These are phyloP conservation scores for Heliocidaris erythrogramma DNA, from an alignment of 35 echinoderm and acorn worm species.

Conservation along the genomic window DNA sequence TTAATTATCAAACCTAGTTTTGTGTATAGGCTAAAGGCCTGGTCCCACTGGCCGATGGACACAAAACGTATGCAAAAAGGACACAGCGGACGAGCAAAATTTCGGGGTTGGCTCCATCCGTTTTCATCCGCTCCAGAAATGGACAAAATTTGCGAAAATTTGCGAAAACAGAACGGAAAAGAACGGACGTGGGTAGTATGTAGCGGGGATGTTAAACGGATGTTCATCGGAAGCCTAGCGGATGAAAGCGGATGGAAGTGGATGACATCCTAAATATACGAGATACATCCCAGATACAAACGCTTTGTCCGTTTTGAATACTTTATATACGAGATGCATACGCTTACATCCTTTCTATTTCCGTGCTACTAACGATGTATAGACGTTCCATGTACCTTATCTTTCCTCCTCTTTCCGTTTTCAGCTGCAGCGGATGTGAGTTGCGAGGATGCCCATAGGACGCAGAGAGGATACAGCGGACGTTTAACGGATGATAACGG, in stretches of 20 bases:
- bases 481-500: constrained; percentile 25
- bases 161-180: constrained; percentile 27
- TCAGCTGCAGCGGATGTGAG: constrained; percentile 10
- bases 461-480: constrained; percentile 22
- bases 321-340: constrained; percentile 25
- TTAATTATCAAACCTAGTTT: too few species aligned
- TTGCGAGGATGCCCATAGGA: constrained; percentile 26
- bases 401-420: constrained; percentile 38
- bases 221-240: constrained; percentile 16
- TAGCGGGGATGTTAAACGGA: constrained; percentile 23
- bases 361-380: constrained; percentile 34
- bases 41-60: constrained; percentile 34
- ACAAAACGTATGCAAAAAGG: constrained; percentile 20
- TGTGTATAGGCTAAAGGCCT: not conserved
- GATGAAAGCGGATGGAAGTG: constrained; percentile 34
- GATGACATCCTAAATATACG: constrained; percentile 4
- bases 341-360: constrained; percentile 41
- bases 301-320: constrained; percentile 26
- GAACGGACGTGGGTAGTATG: constrained; percentile 20
- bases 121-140: constrained; percentile 37
- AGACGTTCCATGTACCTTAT: constrained; percentile 35
- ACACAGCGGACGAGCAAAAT: constrained; percentile 15
- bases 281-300: constrained; percentile 30
- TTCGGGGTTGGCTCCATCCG: constrained; percentile 3
- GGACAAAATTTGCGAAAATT: constrained; percentile 22